Evolutionary conservation across 2,888 invertebrate genomes (phyloP).

Genomic region (Peribatodes rhomboidaria): DNA sequence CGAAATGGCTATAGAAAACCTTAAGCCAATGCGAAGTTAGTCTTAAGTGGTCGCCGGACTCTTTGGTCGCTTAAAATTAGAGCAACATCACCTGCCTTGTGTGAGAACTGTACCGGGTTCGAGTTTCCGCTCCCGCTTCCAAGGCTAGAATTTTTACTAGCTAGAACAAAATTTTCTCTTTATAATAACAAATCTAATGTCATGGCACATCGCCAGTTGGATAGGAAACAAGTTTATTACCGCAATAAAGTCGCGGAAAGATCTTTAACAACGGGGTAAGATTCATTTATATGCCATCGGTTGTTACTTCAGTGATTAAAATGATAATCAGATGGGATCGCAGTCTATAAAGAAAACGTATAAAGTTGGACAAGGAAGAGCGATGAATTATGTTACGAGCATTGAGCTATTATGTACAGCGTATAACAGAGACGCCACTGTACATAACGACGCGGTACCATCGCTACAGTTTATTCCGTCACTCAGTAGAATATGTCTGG

Average conservation of each 20-base stretch:
- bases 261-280: constrained; percentile 24
- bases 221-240: constrained; percentile 17
- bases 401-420: too few relatives aligned
- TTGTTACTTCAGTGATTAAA: constrained; percentile 20
- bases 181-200: constrained; percentile 25
- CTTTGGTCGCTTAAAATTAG: too few relatives aligned
- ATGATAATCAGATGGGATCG: constrained; percentile 23
- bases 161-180: constrained; percentile 3
- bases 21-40: too few relatives aligned
- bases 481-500: too few relatives aligned
- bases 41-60: too few relatives aligned
- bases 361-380: constrained; percentile 1
- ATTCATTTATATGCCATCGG: constrained; percentile 16
- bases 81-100: not conserved
- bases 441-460: too few relatives aligned
- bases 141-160: not conserved
- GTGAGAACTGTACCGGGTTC: not conserved
- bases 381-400: not conserved
- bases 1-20: too few relatives aligned
- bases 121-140: not conserved
- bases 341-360: not conserved
- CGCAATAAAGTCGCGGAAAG: constrained; percentile 21
- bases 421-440: too few relatives aligned
- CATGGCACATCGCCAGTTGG: constrained; percentile 24
- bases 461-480: too few relatives aligned